Evolutionary conservation across 2,888 invertebrate species (phyloP).

Genomic region (Sarcophaga variegata): DNA sequence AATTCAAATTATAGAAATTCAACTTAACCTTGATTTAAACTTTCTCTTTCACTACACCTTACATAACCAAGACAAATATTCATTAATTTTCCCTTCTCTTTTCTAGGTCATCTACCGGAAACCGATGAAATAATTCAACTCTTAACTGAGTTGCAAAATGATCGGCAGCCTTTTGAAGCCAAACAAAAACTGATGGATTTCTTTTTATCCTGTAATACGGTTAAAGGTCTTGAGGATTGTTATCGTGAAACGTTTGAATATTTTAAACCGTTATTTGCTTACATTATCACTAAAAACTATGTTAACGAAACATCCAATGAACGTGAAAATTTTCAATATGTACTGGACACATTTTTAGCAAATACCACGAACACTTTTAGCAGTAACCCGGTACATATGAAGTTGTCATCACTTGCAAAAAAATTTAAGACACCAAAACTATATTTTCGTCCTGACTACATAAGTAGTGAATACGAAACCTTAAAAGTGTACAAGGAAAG

Average conservation of each 20-base stretch:
- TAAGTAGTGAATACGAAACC: conserved; percentile 75
- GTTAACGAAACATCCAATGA: conserved; percentile 73
- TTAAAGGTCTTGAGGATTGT: conserved; percentile 77
- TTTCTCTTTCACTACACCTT: neutral
- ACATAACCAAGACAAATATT: too few species aligned
- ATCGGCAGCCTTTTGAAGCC: conserved; percentile 77
- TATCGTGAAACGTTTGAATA: conserved; percentile 79
- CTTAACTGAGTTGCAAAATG: conserved; percentile 75
- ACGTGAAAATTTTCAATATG: conserved; percentile 72
- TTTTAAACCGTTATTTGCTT: conserved; percentile 79
- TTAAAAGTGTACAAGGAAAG: conserved; percentile 77
- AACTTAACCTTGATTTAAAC: too few species aligned
- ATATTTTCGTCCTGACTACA: conserved; percentile 75
- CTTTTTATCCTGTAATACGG: conserved; percentile 77
- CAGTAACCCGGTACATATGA: conserved; percentile 72
- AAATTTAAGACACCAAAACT: conserved; percentile 75
- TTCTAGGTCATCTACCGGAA: conserved; percentile 76
- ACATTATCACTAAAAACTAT: conserved; percentile 77
- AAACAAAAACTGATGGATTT: conserved; percentile 79
- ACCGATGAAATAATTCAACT: conserved; percentile 75
- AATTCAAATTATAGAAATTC: too few species aligned
- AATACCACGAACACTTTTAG: conserved; percentile 71
- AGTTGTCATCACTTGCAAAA: conserved; percentile 73
- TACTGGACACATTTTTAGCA: conserved; percentile 74
- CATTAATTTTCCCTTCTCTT: neutral